phyloP scores from a whole-genome alignment of 2,797 vertebrate genomes.

The Orientallactaga sibirica region DNA sequence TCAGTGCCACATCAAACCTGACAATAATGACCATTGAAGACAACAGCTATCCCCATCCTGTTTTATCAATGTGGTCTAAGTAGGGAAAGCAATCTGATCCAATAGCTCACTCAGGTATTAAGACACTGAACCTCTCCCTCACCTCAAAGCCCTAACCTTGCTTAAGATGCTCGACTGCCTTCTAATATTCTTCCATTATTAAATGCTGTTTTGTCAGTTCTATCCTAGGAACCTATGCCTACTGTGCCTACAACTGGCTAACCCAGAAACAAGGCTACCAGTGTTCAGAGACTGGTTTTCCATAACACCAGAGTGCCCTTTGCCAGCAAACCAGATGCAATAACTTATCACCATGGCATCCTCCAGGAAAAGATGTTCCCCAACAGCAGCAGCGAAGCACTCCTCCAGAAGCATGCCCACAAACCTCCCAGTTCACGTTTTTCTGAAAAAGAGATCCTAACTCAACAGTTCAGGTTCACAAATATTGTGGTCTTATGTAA shows the following conservation, averaged over 20 bases:
- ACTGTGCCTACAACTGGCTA: not conserved
- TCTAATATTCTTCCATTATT: not conserved
- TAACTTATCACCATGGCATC: not conserved
- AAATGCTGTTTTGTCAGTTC: not conserved
- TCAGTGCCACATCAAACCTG: not conserved
- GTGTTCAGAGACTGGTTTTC: conserved; percentile 3
- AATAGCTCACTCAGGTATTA: not conserved
- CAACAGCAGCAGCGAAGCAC: not conserved
- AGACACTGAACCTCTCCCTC: not conserved
- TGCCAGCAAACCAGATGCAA: not conserved
- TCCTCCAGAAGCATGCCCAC: not conserved
- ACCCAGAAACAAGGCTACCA: not conserved
- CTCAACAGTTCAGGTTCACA: conserved; percentile 63
- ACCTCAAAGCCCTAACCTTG: not conserved
- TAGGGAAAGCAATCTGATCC: conserved; percentile 7
- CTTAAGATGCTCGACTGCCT: not conserved
- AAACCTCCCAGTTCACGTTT: conserved; percentile 28
- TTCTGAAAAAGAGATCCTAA: conserved; percentile 78
- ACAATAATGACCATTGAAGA: not conserved
- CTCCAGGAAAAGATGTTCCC: not conserved
- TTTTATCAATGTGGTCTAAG: not conserved
- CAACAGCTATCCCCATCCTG: not conserved
- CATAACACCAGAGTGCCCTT: not conserved
- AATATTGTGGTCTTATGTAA: conserved; percentile 44
- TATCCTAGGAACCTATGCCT: not conserved